Evolutionary conservation across 2,113 vertebrate genomes (phyloP), one percentile per base, ranked within the genome.

Genomic region (Eclectus roratus): DNA sequence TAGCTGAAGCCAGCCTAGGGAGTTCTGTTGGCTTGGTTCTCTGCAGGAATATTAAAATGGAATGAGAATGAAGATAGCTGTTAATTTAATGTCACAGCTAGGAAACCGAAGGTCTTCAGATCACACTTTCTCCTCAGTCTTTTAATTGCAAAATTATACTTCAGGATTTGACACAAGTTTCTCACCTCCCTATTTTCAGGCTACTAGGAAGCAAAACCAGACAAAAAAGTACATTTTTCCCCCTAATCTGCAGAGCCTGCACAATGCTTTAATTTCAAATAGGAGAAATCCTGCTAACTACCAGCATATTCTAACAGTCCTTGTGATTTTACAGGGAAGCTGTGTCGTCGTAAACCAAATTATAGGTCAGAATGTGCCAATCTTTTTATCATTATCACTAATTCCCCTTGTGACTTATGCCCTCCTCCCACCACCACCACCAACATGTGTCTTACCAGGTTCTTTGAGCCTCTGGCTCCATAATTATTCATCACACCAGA

Each of bases 91-190:
- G 88, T 91, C 90, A 90, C 1, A 60, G 72, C 10, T 2, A 90
- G 76, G 60, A 93, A 95, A 78, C 50, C 9, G 43, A 83, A 96
- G 94, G 85, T 86, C 92, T 96, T 86, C 82, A 65, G 60, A 85
- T 96, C 85, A 94, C 93, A 41, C 88, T 77, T 84, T 78, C 76
- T 66, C 55, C 68, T 53, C 78, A 85, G 43, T 46, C 76, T 90
- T 95, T 89, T 95, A 96, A 97, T 86, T 95, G 52, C 90, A 74
- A 84, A 94, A 90, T 90, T 84, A 56, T n/a, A 52, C 76, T 80
- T 88, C 23, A 86, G 68, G 60, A 73, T 88, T 86, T 86, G 82
- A 91, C 60, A 74, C 27, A 43, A 89, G 41, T 85, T 80, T 94
- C 85, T 94, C 95, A 94, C 76, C 88, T 95, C 77, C 21, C 28